Base-by-base conservation (phyloP, 2,888 invertebrate species). In the Drosophila algonquin region DNA sequence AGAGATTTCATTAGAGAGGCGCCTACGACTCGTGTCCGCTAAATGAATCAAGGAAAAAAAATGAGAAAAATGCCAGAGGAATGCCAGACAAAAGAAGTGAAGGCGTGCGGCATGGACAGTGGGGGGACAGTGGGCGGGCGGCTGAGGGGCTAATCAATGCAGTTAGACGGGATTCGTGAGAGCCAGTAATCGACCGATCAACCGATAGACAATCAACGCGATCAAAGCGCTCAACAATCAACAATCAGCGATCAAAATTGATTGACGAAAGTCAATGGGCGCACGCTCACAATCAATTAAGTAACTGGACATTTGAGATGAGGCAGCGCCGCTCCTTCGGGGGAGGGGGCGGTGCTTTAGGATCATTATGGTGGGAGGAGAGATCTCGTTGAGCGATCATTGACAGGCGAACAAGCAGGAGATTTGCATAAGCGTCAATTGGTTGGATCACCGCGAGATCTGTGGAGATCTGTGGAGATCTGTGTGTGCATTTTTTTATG, bases 241-340 rank as follows among this genome's bases (percentile, higher is more conserved):
- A 46, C 64, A 55, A 59, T 70, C 63, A 57, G 44, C 64, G 63
- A 80, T 77, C 77, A 27, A 86, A 83, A 74, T 78, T 87, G 87
- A 81, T 87, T 84, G 80, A 72, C 70, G 83, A 80, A 82, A 83
- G 83, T 88, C 88, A 83, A 80, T 72, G 80, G 73, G 88, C 88
- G 85, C 64, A 73, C 81, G 82, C 80, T 82, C 80, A 74, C 87
- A 88, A 87, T 82, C 87, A 87, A 82, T 82, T 82, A 82, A 87
- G 65, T 72, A 67, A 73, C 71, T 64, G 76, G 87, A 76, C 74
- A 77, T 67, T 86, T 70, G 68, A 71, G 62, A 61, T 63, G 63
- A 27, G 55, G 60, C 59, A 24, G 47, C 51, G 45, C 44, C 30
- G 8, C 30, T 30, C 30, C 30, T 30, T 8, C 27, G 30, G 21